Evolutionary conservation across 2,113 vertebrate genomes (phyloP).

Genomic region (Scalopus aquaticus): DNA sequence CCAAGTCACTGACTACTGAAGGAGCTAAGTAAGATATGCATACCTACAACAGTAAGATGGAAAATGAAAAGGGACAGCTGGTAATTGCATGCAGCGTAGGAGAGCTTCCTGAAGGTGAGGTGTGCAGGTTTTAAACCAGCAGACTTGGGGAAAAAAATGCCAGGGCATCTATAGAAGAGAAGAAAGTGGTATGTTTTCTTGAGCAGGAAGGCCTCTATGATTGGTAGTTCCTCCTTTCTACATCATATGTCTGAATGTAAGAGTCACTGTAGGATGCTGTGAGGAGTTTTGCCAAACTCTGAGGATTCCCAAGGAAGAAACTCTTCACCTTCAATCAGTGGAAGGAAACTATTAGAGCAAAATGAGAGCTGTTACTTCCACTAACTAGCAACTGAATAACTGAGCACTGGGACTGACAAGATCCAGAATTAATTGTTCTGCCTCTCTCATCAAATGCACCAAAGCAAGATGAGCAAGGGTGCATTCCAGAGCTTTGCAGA

Average conservation of each 20-base stretch:
- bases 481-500: not conserved
- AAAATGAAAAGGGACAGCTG: not conserved
- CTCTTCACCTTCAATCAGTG: not conserved
- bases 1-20: not conserved
- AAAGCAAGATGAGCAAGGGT: not conserved
- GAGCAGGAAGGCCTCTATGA: not conserved
- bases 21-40: not conserved
- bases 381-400: not conserved
- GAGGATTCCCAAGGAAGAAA: not conserved
- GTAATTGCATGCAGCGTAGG: not conserved
- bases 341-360: not conserved
- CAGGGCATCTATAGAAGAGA: not conserved
- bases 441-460: not conserved
- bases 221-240: constrained; percentile 75
- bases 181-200: not conserved
- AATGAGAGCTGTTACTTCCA: not conserved
- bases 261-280: constrained; percentile 21
- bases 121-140: not conserved
- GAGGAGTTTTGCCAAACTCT: not conserved
- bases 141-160: too few relatives aligned
- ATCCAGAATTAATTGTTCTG: not conserved
- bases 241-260: constrained; percentile 70
- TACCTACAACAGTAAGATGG: not conserved
- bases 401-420: not conserved
- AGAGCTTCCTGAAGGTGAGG: not conserved